Evolutionary conservation across 2,888 invertebrate species (phyloP).

Genomic region (Leistus spinibarbis): DNA sequence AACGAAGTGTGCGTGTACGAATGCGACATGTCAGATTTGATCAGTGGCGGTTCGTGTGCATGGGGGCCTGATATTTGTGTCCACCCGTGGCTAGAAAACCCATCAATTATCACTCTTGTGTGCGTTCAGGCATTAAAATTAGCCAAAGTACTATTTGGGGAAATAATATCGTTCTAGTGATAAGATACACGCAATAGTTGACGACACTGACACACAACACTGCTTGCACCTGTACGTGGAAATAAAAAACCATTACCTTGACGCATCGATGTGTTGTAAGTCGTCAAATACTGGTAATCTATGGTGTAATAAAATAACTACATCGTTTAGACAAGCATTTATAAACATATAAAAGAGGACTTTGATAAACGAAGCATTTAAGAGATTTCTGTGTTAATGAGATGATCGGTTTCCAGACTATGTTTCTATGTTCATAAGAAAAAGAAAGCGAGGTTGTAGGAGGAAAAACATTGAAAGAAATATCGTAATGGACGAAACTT

Average conservation of each 20-base stretch:
- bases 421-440: too few relatives aligned
- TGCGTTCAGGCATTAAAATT: conserved; percentile 58
- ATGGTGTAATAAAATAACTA: too few relatives aligned
- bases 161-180: conserved; percentile 48
- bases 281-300: too few relatives aligned
- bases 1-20: not conserved
- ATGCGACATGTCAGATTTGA: conserved; percentile 35
- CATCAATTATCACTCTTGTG: conserved; percentile 53
- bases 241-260: not conserved
- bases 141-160: conserved; percentile 53
- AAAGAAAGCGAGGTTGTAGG: too few relatives aligned
- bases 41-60: conserved; percentile 28
- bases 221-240: not conserved
- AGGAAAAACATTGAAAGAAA: too few relatives aligned
- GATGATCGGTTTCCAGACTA: too few relatives aligned
- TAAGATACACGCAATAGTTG: conserved; percentile 47
- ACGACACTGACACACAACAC: not conserved
- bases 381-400: too few relatives aligned
- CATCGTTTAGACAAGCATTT: too few relatives aligned
- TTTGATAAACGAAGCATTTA: too few relatives aligned
- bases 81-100: conserved; percentile 30
- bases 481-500: too few relatives aligned
- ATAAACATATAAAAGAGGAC: too few relatives aligned
- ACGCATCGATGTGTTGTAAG: not conserved
- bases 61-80: not conserved